Conservation (phyloP, 2,888 invertebrate genomes). For the Leucania comma region DNA sequence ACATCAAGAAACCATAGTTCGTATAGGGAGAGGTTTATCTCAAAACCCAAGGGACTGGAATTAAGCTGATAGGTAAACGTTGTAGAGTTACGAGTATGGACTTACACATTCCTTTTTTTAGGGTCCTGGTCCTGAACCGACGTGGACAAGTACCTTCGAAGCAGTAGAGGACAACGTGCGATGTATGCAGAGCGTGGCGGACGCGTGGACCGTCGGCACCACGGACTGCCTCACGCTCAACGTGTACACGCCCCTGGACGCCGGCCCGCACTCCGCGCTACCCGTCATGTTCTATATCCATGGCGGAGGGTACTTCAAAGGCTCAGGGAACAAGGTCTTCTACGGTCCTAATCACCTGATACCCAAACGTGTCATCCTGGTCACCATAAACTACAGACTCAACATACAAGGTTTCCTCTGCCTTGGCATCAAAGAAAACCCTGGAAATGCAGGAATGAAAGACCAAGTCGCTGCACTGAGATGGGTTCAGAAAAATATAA, state of each 20-base stretch:
- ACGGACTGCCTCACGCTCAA: slow-evolving; percentile 80
- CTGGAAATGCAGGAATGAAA: slow-evolving; percentile 83
- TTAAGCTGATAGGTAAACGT: background rate
- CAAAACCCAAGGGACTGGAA: background rate
- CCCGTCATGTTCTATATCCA: slow-evolving; percentile 86
- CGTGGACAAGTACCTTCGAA: slow-evolving; percentile 79
- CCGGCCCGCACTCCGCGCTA: slow-evolving; percentile 59
- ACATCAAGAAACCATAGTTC: background rate
- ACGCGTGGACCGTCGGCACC: slow-evolving; percentile 68
- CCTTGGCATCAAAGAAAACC: slow-evolving; percentile 80
- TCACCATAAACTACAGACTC: slow-evolving; percentile 82
- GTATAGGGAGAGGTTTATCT: background rate
- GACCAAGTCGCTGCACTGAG: slow-evolving; percentile 82
- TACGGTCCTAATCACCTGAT: slow-evolving; percentile 83
- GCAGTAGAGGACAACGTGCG: slow-evolving; percentile 78
- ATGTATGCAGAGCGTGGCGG: slow-evolving; percentile 75
- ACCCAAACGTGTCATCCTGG: slow-evolving; percentile 79
- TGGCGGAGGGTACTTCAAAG: slow-evolving; percentile 83
- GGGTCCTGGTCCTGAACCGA: slow-evolving; percentile 81
- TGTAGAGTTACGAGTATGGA: background rate
- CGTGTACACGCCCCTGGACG: slow-evolving; percentile 77
- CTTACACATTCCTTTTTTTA: slow-evolving; percentile 51
- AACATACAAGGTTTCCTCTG: slow-evolving; percentile 83
- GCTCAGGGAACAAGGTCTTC: slow-evolving; percentile 72
- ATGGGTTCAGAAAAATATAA: slow-evolving; percentile 81